phyloP scores from a whole-genome alignment of 2,888 invertebrate species.

The Callosobruchus maculatus region DNA sequence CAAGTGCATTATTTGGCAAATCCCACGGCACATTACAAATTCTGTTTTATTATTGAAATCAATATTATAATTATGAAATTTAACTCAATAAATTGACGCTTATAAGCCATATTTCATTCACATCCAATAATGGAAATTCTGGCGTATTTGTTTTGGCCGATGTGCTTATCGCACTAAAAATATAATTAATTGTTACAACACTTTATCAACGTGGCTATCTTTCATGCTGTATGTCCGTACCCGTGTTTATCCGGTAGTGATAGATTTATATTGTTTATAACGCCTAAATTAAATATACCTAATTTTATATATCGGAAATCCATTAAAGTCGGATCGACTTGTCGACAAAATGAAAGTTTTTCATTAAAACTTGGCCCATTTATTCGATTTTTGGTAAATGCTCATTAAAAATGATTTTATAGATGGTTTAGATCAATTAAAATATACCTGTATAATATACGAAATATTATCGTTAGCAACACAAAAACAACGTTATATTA shows the following conservation, averaged over 20 bases:
- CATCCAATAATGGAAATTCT: background rate
- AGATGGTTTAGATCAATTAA: no score
- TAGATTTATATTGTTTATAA: background rate
- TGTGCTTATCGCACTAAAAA: background rate
- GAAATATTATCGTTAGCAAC: no score
- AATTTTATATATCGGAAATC: background rate
- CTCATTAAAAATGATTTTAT: no score
- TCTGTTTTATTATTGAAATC: constrained; percentile 3
- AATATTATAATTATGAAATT: constrained; percentile 13
- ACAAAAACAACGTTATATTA: no score
- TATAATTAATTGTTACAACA: background rate
- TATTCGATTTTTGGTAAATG: no score
- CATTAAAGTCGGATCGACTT: background rate
- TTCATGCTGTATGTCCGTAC: background rate
- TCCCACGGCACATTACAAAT: background rate
- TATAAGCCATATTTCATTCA: constrained; percentile 4
- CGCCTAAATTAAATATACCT: background rate
- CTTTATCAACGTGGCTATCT: background rate
- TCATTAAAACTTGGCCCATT: background rate
- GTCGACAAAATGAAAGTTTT: background rate
- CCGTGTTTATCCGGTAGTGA: background rate
- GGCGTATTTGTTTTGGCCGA: background rate
- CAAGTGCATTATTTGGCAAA: background rate
- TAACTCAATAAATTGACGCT: constrained; percentile 8
- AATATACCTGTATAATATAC: no score